Evolutionary conservation across 2,797 vertebrate species (phyloP), one percentile per base, ranked within the genome.

Genomic region (Scomberomorus guttatus): DNA sequence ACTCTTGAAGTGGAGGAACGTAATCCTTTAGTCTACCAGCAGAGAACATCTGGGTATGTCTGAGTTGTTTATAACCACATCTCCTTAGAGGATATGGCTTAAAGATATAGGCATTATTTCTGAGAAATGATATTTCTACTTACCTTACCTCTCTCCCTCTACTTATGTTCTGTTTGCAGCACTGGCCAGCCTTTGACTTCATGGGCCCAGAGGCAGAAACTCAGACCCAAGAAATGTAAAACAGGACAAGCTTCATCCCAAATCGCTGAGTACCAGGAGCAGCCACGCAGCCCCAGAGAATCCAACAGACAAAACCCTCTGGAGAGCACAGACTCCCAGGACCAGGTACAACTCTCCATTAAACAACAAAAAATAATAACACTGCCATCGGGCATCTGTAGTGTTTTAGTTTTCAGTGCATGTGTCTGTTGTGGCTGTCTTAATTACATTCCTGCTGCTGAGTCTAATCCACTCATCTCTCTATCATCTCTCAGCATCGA

Each of bases 131-230:
- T n/a, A n/a, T n/a, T n/a, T n/a, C n/a, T n/a, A n/a, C n/a, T n/a
- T n/a, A n/a, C n/a, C n/a, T n/a, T n/a, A n/a, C n/a, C n/a, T n/a
- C n/a, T n/a, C n/a, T n/a, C n/a, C n/a, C n/a, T n/a, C n/a, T n/a
- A n/a, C n/a, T n/a, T n/a, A n/a, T 76, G 24, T 60, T 72, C 22
- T 25, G 22, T 71, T 46, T 32, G 72, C 81, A 89, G 89, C 83
- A 89, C 9, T 83, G 97, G 95, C 81, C 83, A 97, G 95, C 81
- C 96, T 20, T 62, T 99, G 84, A 99, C 98, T 29, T 98, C 98
- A n/a, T 99, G 98, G 98, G 97, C 96, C 58, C 97, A 97, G 79
- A 97, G 96, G 79, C 89, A 97, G 85, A 97, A 96, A 91, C 94
- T 95, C 89, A 95, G 88, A 75, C 94, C 95, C 25, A 94, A 92